Evolutionary conservation across 2,888 invertebrate genomes (phyloP).

Genomic region (Standfussiana lucernea): DNA sequence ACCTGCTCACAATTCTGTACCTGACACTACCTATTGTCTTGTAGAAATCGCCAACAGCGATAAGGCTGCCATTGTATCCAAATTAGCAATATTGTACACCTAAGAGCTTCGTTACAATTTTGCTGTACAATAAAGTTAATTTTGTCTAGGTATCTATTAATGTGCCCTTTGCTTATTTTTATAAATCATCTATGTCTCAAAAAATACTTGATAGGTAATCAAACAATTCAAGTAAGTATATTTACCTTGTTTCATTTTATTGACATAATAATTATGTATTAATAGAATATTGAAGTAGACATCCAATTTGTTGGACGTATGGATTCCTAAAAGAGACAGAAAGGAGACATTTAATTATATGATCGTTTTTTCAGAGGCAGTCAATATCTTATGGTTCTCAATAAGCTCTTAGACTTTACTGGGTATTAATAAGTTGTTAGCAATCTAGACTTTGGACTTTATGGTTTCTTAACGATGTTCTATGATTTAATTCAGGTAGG

Average conservation of each 20-base stretch:
- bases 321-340: background rate
- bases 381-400: background rate
- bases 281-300: background rate
- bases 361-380: background rate
- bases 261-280: background rate
- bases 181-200: background rate
- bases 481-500: background rate
- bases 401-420: background rate
- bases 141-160: background rate
- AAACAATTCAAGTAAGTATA: background rate
- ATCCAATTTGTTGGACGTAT: background rate
- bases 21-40: background rate
- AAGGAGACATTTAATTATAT: background rate
- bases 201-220: background rate
- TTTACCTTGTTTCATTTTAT: background rate
- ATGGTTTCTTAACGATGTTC: background rate
- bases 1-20: background rate
- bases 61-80: background rate
- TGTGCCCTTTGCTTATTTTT: background rate
- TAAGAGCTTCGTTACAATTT: background rate
- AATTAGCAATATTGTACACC: background rate
- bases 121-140: background rate
- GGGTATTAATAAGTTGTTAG: background rate
- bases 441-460: conserved; percentile 2
- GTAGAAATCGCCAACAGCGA: background rate